phyloP scores from a whole-genome alignment of 2,888 invertebrate genomes.

The Dione vanillae region DNA sequence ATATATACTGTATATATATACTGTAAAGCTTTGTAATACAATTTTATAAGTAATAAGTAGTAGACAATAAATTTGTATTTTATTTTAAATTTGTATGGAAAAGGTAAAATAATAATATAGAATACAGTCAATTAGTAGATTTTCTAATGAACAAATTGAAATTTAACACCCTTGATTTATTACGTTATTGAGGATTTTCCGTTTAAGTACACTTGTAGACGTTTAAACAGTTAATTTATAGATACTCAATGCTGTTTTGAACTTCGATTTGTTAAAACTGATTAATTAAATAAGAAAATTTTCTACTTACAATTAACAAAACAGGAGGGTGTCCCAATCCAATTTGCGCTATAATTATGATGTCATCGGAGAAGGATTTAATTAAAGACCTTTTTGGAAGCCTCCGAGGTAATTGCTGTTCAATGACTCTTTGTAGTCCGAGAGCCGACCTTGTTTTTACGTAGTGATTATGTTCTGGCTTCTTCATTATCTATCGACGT shows the following conservation, averaged over 20 bases:
- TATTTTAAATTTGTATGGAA: not conserved
- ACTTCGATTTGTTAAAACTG: slow-evolving; percentile 54
- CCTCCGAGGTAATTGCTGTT: slow-evolving; percentile 81
- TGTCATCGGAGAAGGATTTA: slow-evolving; percentile 84
- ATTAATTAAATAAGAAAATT: slow-evolving; percentile 71
- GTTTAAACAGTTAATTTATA: slow-evolving; percentile 11
- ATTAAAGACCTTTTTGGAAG: slow-evolving; percentile 81
- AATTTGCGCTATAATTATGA: slow-evolving; percentile 82
- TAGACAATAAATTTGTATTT: not conserved
- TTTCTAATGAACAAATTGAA: slow-evolving; percentile 2
- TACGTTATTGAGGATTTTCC: not conserved
- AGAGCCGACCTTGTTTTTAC: slow-evolving; percentile 66
- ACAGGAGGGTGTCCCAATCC: slow-evolving; percentile 76
- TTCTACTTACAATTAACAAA: slow-evolving; percentile 78
- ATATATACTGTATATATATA: too few species aligned
- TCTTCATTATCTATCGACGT: slow-evolving; percentile 47
- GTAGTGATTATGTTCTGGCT: slow-evolving; percentile 70
- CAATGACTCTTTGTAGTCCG: slow-evolving; percentile 82
- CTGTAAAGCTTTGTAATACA: too few species aligned
- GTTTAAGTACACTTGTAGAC: not conserved
- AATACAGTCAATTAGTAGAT: not conserved
- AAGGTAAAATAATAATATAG: not conserved
- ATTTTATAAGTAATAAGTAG: too few species aligned
- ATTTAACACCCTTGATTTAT: not conserved
- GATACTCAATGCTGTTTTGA: slow-evolving; percentile 25